Evolutionary conservation across 2,888 invertebrate genomes (phyloP).

Genomic region (Chaetoderma sp.): DNA sequence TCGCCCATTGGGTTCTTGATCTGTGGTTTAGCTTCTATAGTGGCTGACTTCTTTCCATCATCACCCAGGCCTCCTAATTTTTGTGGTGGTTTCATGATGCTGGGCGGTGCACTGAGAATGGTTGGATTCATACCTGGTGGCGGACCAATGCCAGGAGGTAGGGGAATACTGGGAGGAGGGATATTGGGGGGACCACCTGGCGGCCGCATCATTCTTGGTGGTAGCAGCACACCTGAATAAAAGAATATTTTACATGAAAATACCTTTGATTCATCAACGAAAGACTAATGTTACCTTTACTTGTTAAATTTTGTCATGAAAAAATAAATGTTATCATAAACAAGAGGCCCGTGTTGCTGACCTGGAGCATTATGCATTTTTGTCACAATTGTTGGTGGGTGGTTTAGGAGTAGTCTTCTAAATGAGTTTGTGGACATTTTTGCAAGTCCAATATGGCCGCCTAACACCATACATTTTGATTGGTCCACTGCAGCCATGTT

Average conservation of each 20-base stretch:
- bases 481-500: no score
- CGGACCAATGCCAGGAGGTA: conserved; percentile 44
- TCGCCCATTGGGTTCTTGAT: conserved; percentile 79
- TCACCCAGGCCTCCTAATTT: conserved; percentile 44
- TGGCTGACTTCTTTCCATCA: conserved; percentile 73
- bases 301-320: no score
- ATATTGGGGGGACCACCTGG: conserved; percentile 61
- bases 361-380: no score
- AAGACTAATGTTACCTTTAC: no score
- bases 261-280: no score
- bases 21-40: conserved; percentile 96
- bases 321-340: no score
- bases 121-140: conserved; percentile 72
- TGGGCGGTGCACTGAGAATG: conserved; percentile 85
- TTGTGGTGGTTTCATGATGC: conserved; percentile 78
- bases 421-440: no score
- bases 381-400: no score
- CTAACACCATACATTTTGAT: no score
- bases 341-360: background rate
- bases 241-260: background rate
- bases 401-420: no score
- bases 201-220: conserved; percentile 59
- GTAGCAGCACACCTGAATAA: conserved; percentile 57
- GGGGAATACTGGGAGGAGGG: conserved; percentile 42
- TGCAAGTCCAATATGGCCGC: no score